Percentiles rank a stretch among this genome's conserved stretches.
phyloP scores from a whole-genome alignment of 1,140 invertebrate genomes.

The Nasonia longicornis region DNA sequence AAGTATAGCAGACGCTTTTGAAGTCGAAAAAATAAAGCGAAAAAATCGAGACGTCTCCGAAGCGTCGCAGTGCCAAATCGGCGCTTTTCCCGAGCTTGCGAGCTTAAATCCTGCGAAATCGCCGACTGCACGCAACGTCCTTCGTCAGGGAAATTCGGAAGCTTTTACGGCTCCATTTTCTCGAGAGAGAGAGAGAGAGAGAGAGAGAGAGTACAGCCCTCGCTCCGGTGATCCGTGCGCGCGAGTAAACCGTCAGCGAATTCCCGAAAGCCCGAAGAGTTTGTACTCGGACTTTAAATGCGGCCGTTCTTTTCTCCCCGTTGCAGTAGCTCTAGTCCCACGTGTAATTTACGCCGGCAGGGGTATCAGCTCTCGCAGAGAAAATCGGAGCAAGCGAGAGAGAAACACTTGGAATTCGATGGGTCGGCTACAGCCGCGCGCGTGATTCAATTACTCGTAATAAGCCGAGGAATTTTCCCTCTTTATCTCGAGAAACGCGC shows the following conservation, averaged over 20 bases:
- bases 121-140: constrained; percentile 18
- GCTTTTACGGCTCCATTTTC: constrained; percentile 45
- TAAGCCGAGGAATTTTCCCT: constrained; percentile 5
- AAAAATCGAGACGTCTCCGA: no score
- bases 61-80: background rate
- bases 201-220: background rate
- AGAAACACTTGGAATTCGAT: constrained; percentile 2
- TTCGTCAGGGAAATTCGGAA: constrained; percentile 44
- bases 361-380: background rate
- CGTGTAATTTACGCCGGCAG: constrained; percentile 33
- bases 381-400: background rate
- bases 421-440: background rate
- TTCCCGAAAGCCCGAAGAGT: constrained; percentile 14
- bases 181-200: no score
- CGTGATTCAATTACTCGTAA: constrained; percentile 26
- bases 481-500: background rate
- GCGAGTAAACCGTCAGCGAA: constrained; percentile 31
- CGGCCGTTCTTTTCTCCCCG: background rate
- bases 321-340: background rate
- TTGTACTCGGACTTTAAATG: constrained; percentile 19
- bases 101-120: constrained; percentile 33
- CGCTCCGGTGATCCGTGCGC: no score
- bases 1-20: no score
- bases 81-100: background rate
- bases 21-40: no score